phyloP scores from a whole-genome alignment of 1,140 invertebrate genomes.

The Drosophila asahinai region DNA sequence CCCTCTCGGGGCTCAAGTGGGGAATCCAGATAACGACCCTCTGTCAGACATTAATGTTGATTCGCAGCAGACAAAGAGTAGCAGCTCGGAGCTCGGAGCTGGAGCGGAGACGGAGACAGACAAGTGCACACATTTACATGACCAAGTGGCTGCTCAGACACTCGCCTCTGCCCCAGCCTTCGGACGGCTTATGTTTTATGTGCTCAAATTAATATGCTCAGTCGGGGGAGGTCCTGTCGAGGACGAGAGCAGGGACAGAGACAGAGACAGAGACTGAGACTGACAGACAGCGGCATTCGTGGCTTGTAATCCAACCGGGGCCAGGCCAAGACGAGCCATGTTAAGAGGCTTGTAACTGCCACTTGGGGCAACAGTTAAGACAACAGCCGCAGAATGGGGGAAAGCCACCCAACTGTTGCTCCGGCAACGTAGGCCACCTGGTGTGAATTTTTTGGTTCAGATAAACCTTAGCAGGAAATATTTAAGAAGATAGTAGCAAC shows the following conservation, averaged over 20 bases:
- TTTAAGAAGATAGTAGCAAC: too few species aligned
- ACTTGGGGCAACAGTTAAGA: constrained; percentile 66
- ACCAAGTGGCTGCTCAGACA: constrained; percentile 64
- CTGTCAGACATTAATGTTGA: constrained; percentile 44
- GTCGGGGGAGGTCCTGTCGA: constrained; percentile 13
- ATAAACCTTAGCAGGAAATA: too few species aligned
- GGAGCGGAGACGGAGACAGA: constrained; percentile 26
- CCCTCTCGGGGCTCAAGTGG: constrained; percentile 60
- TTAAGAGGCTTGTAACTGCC: constrained; percentile 71
- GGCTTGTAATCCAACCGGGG: constrained; percentile 44
- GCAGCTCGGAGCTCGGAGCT: neutral
- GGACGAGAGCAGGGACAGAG: constrained; percentile 1
- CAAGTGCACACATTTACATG: constrained; percentile 78
- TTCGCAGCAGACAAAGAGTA: constrained; percentile 9
- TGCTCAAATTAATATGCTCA: constrained; percentile 78
- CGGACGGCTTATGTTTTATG: constrained; percentile 69
- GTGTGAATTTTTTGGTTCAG: neutral
- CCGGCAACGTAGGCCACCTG: constrained; percentile 16
- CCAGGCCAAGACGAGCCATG: constrained; percentile 22
- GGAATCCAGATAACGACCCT: constrained; percentile 74
- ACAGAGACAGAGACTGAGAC: neutral
- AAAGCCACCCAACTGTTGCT: constrained; percentile 59
- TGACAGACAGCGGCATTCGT: constrained; percentile 43
- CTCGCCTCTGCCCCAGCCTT: neutral
- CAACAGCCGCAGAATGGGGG: constrained; percentile 26